Evolutionary conservation across 23 tunicate species (phyloP), one percentile per base, ranked within the genome.

Genomic region (Halocynthia roretzi): DNA sequence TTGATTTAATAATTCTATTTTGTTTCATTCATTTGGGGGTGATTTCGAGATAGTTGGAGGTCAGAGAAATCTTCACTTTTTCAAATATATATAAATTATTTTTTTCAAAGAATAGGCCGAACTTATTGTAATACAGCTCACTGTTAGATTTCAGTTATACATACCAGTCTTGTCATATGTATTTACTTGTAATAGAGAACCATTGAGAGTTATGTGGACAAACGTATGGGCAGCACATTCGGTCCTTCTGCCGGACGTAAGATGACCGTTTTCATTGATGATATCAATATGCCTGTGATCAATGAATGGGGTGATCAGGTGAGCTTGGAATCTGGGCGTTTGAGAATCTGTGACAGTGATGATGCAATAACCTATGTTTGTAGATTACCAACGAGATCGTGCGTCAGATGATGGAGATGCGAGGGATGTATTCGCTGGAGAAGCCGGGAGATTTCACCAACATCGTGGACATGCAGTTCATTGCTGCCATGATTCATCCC

Each of bases 281-380:
- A 96, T 60, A 76, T 96, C 67, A 96, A 96, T 89, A 96, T 96
- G 99, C 99, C 99, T 49, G 87, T 96, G 22, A 91, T 96, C 60
- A 96, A 96, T 67, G 99, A 96, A 60, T 96, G 99, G 99, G 99
- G 99, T 6, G 99, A 96, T 64, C 96, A 89, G 85, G 91, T 86
- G 8, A 77, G 56, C 4, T 15, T 60, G 17, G 4, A 31, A 31
- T 31, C 44, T 31, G 44, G 1, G 44, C 44, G 44, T 31, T 31
- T 31, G 44, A 31, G 44, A 31, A 31, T 31, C 49, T 50, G 5
- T 2, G n/a, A 18, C 62, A 50, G 52, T 71, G 8, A 17, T 68
- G 15, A 68, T 68, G 72, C 62, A 12, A 15, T 77, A 15, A 8
- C 31, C 60, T 7, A 15, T 77, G 10, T n/a, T 44, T 51, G 48